Percentiles rank a stretch among this genome's conserved stretches.
phyloP scores from a whole-genome alignment of 1,140 invertebrate genomes.

The Drosophila varians region DNA sequence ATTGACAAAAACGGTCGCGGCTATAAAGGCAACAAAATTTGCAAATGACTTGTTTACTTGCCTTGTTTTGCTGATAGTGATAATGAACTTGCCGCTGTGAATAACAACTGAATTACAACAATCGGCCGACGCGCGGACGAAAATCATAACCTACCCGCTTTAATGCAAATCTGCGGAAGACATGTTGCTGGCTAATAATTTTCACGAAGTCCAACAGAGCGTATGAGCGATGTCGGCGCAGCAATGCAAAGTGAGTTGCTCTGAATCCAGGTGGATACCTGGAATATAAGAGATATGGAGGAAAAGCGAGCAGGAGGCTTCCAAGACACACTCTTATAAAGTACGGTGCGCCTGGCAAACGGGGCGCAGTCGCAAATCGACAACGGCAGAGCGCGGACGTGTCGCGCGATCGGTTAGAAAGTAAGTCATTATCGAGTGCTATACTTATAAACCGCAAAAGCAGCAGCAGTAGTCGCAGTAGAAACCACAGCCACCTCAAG shows the following conservation, averaged over 20 bases:
- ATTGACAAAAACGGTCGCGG: slow-evolving; percentile 36
- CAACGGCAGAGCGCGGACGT: slow-evolving; percentile 65
- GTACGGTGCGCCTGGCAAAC: slow-evolving; percentile 59
- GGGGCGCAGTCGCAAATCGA: slow-evolving; percentile 65
- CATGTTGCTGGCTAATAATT: slow-evolving; percentile 31
- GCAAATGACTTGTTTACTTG: slow-evolving; percentile 7
- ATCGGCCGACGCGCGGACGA: slow-evolving; percentile 20
- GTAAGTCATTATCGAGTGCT: slow-evolving; percentile 8
- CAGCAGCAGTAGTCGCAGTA: slow-evolving; percentile 10
- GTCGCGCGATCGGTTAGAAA: slow-evolving; percentile 52
- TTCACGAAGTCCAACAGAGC: slow-evolving; percentile 51
- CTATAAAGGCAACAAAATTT: slow-evolving; percentile 13
- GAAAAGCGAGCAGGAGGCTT: slow-evolving; percentile 6
- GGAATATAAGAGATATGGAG: slow-evolving; percentile 36
- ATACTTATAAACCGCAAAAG: slow-evolving; percentile 2
- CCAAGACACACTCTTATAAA: slow-evolving; percentile 66
- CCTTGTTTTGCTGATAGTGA: slow-evolving; percentile 28
- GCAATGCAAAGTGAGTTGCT: slow-evolving; percentile 1
- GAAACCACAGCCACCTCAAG: slow-evolving; percentile 21
- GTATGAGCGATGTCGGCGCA: slow-evolving; percentile 56
- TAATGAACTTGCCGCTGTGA: slow-evolving; percentile 61
- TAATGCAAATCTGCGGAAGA: slow-evolving; percentile 61
- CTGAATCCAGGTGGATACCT: not conserved
- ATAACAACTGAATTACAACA: slow-evolving; percentile 46
- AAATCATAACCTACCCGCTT: slow-evolving; percentile 6